Evolutionary conservation across 2,888 invertebrate species (phyloP).

Genomic region (Andrena flavipes): DNA sequence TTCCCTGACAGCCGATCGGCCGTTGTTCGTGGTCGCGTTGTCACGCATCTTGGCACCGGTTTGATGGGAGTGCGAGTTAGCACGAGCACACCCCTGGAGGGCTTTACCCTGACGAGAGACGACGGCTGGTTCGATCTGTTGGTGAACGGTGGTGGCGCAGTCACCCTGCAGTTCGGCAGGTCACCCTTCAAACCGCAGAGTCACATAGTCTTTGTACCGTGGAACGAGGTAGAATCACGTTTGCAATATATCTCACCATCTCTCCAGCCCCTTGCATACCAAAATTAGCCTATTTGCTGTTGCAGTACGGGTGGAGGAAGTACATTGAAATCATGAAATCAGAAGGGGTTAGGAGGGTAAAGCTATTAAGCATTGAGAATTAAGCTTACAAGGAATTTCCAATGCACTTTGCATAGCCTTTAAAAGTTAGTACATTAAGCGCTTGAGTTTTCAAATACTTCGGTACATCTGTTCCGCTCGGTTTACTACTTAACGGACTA

Average conservation of each 20-base stretch:
- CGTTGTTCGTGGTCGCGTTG: slow-evolving; percentile 97
- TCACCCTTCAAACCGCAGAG: slow-evolving; percentile 95
- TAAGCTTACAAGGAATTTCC: too few relatives aligned
- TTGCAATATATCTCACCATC: neutral
- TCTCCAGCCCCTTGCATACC: neutral
- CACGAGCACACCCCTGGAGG: slow-evolving; percentile 97
- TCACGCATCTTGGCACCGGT: slow-evolving; percentile 95
- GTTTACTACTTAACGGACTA: too few relatives aligned
- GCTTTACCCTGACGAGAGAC: slow-evolving; percentile 96
- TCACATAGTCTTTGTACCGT: slow-evolving; percentile 96
- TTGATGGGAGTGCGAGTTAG: slow-evolving; percentile 98
- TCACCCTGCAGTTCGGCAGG: slow-evolving; percentile 96
- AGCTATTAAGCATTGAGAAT: too few relatives aligned
- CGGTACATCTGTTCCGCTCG: too few relatives aligned
- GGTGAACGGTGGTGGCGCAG: slow-evolving; percentile 99
- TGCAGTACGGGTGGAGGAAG: too few relatives aligned
- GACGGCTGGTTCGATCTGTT: slow-evolving; percentile 99
- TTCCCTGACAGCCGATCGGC: slow-evolving; percentile 93
- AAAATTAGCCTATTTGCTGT: neutral
- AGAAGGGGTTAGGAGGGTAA: too few relatives aligned
- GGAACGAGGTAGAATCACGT: slow-evolving; percentile 92
- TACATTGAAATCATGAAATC: too few relatives aligned
- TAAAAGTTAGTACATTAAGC: too few relatives aligned
- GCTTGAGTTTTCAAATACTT: too few relatives aligned
- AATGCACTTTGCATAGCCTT: too few relatives aligned